Percentiles rank a stretch among this genome's conserved stretches.
Evolutionary conservation across 2,113 vertebrate genomes (phyloP).

Genomic region (Anhinga rufa): DNA sequence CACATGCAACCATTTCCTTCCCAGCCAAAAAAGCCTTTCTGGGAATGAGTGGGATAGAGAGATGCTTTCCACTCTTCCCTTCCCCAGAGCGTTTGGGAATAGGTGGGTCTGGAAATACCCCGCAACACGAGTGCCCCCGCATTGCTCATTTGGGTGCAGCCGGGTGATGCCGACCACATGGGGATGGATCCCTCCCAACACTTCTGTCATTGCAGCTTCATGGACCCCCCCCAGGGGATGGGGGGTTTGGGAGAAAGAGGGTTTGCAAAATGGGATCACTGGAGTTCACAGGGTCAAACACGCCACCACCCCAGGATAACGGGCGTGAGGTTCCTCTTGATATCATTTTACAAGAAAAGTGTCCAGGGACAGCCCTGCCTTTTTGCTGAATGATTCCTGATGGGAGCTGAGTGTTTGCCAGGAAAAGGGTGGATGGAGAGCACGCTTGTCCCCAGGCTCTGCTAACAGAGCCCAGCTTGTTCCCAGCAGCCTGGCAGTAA

Average conservation of each 20-base stretch:
- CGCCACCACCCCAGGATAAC: rapidly evolving
- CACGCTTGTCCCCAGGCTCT: rapidly evolving
- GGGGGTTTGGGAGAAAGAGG: background rate
- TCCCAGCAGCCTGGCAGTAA: background rate
- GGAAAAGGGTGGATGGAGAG: background rate
- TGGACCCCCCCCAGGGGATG: background rate
- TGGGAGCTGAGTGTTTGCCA: background rate
- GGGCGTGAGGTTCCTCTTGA: background rate
- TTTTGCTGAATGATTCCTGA: background rate
- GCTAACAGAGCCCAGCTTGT: background rate
- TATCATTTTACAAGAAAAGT: background rate
- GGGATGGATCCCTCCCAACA: background rate
- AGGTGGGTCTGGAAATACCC: background rate
- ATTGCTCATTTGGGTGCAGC: rapidly evolving
- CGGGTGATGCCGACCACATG: rapidly evolving
- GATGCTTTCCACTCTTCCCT: background rate
- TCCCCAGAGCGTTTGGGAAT: background rate
- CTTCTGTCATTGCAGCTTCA: background rate
- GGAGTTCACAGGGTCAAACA: background rate
- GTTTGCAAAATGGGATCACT: background rate
- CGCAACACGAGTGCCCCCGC: rapidly evolving
- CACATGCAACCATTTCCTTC: background rate
- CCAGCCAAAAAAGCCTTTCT: background rate
- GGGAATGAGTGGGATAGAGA: background rate
- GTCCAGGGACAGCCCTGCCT: background rate